Evolutionary conservation across 2,113 vertebrate genomes (phyloP), one percentile per base, ranked within the genome.

Genomic region (Peromyscus leucopus): DNA sequence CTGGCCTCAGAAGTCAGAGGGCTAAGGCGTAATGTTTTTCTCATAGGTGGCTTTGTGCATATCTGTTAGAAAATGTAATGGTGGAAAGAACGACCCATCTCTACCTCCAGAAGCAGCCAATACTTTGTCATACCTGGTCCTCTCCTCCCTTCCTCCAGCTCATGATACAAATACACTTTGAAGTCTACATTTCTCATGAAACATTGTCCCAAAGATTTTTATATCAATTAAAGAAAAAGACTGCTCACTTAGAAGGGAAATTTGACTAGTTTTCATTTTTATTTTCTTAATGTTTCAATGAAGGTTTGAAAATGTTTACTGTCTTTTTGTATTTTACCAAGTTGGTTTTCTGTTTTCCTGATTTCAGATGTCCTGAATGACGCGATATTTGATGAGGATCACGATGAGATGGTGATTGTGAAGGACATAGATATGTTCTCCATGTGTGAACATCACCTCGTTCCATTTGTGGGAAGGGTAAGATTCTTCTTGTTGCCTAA

Each of bases 361-460:
- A 78, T 98, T 98, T 79, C 99, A 99, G 99, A 99, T 97, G 98
- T 99, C 76, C 98, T 99, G 93, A 99, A 99, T 7, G 99, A 99
- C 16, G 99, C 99, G 93, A 99, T 99, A 98, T 99, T 99, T 16
- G 99, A 99, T 2, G 99, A 99, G 97, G 99, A 99, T 95, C 99
- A 99, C 0, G 99, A 99, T 57, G 99, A 99, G 98, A 99, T 99
- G 99, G 99, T 99, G 98, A 99, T 99, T 79, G 99, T 99, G 98
- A 99, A 99, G 98, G 99, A 99, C 98, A 99, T 99, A 84, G 99
- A 99, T 98, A 99, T 99, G 99, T 99, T 99, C 98, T 99, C 99
- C 97, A 99, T 99, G 99, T 99, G 99, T 94, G 99, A 99, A 86
- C 99, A 99, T 97, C 99, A 99, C 98, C 98, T 99, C 90, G 99